A percentile compares a stretch with the other conserved stretches of the same genome.
Evolutionary conservation across 2,113 vertebrate genomes (phyloP).

Genomic region (Rhinichthys klamathensis): DNA sequence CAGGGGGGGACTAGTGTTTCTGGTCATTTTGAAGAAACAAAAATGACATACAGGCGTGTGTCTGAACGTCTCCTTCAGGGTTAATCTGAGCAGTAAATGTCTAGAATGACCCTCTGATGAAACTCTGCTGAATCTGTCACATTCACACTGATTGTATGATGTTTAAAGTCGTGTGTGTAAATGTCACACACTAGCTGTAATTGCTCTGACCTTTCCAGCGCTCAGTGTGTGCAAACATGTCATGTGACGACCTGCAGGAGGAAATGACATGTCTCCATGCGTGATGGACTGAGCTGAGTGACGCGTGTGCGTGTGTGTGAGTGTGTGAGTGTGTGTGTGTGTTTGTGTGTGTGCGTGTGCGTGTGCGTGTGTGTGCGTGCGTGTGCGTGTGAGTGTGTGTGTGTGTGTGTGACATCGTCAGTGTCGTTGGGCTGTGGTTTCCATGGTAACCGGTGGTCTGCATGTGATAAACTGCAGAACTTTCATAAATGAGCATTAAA

Average conservation of each 20-base stretch:
- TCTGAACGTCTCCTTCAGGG: too few species aligned
- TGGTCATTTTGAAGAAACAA: too few species aligned
- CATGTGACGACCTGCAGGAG: conserved; percentile 1
- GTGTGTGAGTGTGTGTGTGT: background rate
- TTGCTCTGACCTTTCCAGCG: conserved; percentile 39
- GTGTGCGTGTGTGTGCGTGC: too few species aligned
- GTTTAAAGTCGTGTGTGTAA: conserved; percentile 21
- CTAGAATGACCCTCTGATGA: too few species aligned
- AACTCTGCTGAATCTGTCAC: background rate
- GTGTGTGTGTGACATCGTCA: too few species aligned
- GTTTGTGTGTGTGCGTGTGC: background rate
- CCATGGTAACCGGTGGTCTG: background rate
- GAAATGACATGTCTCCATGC: background rate
- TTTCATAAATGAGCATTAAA: background rate
- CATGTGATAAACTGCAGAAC: background rate
- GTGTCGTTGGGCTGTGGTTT: background rate
- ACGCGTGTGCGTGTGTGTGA: background rate
- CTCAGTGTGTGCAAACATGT: conserved; percentile 20
- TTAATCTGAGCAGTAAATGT: too few species aligned
- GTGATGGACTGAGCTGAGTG: background rate
- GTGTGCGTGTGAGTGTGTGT: too few species aligned
- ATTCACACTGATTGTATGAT: background rate
- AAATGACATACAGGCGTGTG: too few species aligned
- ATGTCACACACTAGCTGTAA: conserved; percentile 24
- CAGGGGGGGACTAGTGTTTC: too few species aligned